Evolutionary conservation across 1,140 invertebrate genomes (phyloP).

Genomic region (Magallana angulata): DNA sequence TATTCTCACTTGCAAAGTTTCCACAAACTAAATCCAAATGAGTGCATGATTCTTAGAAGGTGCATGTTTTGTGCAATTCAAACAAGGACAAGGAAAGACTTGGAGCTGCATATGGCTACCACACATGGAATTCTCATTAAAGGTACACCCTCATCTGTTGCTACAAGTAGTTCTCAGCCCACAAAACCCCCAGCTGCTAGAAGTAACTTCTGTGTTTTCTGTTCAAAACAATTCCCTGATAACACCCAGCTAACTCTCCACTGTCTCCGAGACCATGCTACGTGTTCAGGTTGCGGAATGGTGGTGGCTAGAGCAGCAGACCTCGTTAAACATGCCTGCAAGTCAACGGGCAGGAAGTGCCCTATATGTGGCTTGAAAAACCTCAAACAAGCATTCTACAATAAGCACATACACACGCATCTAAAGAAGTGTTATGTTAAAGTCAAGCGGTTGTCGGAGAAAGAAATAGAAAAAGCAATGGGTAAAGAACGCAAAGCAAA

Average conservation of each 20-base stretch:
- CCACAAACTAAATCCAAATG: conserved; percentile 54
- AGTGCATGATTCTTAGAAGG: conserved; percentile 56
- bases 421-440: conserved; percentile 67
- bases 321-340: conserved; percentile 68
- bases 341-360: conserved; percentile 65
- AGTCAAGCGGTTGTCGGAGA: conserved; percentile 53
- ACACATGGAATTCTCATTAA: conserved; percentile 73
- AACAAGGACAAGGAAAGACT: conserved; percentile 61
- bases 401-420: conserved; percentile 71
- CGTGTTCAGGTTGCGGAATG: conserved; percentile 75
- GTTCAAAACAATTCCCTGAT: conserved; percentile 71
- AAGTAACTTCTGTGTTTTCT: conserved; percentile 74
- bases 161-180: conserved; percentile 17
- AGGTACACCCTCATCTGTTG: conserved; percentile 22
- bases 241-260: conserved; percentile 75
- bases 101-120: conserved; percentile 71
- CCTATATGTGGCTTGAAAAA: conserved; percentile 69
- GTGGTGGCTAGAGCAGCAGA: conserved; percentile 70
- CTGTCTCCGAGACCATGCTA: conserved; percentile 73
- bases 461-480: conserved; percentile 53
- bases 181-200: conserved; percentile 61
- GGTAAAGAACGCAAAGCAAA: conserved; percentile 42
- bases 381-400: conserved; percentile 69
- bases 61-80: conserved; percentile 74
- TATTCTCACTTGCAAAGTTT: conserved; percentile 56